phyloP scores from a whole-genome alignment of 1,140 invertebrate genomes.

The Oedothorax gibbosus region DNA sequence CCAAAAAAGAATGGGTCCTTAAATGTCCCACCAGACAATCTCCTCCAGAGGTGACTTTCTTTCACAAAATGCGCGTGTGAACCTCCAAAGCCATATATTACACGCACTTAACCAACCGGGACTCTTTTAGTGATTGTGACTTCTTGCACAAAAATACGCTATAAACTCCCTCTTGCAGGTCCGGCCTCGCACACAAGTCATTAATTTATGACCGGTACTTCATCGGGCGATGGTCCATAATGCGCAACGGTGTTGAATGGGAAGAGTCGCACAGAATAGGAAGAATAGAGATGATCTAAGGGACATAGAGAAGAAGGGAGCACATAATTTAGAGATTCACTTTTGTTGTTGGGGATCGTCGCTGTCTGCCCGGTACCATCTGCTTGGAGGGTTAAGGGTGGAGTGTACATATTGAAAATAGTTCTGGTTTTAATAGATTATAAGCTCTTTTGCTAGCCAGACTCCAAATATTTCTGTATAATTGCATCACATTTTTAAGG shows the following conservation, averaged over 20 bases:
- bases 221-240: slow-evolving; percentile 20
- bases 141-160: slow-evolving; percentile 11
- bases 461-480: too few species aligned
- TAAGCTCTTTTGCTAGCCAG: too few species aligned
- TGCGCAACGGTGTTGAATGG: slow-evolving; percentile 27
- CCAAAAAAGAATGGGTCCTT: too few species aligned
- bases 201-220: slow-evolving; percentile 58
- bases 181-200: slow-evolving; percentile 8
- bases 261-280: slow-evolving; percentile 22
- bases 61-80: slow-evolving; percentile 41
- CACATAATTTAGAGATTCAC: slow-evolving; percentile 57
- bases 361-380: slow-evolving; percentile 26
- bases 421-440: too few species aligned
- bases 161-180: slow-evolving; percentile 3
- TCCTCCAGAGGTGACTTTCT: slow-evolving; percentile 19
- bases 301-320: background rate
- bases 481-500: too few species aligned
- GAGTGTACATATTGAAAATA: slow-evolving; percentile 38
- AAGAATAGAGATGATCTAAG: slow-evolving; percentile 6
- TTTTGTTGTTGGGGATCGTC: slow-evolving; percentile 19
- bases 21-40: too few species aligned
- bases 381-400: slow-evolving; percentile 13
- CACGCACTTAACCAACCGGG: slow-evolving; percentile 53
- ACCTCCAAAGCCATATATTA: slow-evolving; percentile 46
- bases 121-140: slow-evolving; percentile 29